phyloP scores from a whole-genome alignment of 2,113 vertebrate species.

The Rousettus leschenaultii region DNA sequence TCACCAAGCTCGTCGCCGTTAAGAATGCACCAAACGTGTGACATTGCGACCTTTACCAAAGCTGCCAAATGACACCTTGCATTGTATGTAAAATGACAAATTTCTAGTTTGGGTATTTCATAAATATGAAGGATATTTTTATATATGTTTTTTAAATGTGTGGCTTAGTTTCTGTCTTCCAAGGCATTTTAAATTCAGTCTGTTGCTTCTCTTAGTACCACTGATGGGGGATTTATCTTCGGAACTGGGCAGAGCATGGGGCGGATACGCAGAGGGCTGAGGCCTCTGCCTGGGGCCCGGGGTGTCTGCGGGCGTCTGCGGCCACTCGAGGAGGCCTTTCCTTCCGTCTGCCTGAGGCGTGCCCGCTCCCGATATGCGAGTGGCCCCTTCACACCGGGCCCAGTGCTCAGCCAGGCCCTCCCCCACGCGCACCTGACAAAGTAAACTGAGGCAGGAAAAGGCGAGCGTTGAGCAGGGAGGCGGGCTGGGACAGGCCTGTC shows the following conservation, averaged over 20 bases:
- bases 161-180: neutral
- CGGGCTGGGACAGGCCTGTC: neutral
- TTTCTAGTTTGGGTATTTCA: neutral
- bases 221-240: no score
- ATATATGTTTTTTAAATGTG: no score
- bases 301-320: rapidly evolving
- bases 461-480: rapidly evolving
- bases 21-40: neutral
- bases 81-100: neutral
- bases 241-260: neutral
- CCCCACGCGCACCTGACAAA: neutral
- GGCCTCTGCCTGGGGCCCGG: no score
- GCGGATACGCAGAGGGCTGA: no score
- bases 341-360: neutral
- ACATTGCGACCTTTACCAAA: neutral
- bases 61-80: no score
- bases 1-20: neutral
- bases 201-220: no score
- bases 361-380: neutral
- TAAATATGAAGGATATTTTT: neutral
- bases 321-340: no score
- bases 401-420: rapidly evolving
- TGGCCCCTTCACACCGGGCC: rapidly evolving
- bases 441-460: neutral
- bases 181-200: neutral